phyloP scores from a whole-genome alignment of 2,797 vertebrate species.

The Anabacerthia variegaticeps region DNA sequence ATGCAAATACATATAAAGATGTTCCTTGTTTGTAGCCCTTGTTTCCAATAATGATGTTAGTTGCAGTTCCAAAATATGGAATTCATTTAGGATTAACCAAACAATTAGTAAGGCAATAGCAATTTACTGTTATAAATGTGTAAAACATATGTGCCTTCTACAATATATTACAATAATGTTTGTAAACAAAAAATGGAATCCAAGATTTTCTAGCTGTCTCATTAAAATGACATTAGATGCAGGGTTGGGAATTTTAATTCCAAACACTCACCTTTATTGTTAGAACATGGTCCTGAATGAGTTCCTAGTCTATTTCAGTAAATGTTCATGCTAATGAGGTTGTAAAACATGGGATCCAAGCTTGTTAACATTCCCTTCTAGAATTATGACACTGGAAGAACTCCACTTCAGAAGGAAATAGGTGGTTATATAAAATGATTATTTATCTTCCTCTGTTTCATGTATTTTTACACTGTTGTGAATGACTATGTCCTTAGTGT shows the following conservation, averaged over 20 bases:
- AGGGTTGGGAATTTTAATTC: slow-evolving; percentile 34
- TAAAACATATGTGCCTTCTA: not conserved
- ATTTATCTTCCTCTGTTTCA: not conserved
- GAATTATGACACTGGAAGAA: not conserved
- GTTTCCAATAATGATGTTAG: not conserved
- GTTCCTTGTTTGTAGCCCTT: not conserved
- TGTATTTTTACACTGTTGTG: not conserved
- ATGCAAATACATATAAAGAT: not conserved
- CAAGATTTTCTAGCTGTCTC: not conserved
- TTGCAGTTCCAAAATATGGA: not conserved
- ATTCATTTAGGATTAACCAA: not conserved
- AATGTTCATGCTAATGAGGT: not conserved
- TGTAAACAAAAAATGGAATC: slow-evolving; percentile 18
- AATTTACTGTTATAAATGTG: not conserved
- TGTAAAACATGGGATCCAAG: not conserved
- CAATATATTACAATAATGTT: not conserved
- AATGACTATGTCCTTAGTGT: not conserved
- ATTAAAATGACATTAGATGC: slow-evolving; percentile 38
- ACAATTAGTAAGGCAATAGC: not conserved
- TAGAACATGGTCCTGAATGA: not conserved
- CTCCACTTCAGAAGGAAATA: not conserved
- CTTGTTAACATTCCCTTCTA: not conserved
- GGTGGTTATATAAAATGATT: not conserved
- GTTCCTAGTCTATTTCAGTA: not conserved
- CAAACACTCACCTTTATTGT: slow-evolving; percentile 17